phyloP scores from a whole-genome alignment of 2,113 vertebrate species.

The Paraplagusia blochii region DNA sequence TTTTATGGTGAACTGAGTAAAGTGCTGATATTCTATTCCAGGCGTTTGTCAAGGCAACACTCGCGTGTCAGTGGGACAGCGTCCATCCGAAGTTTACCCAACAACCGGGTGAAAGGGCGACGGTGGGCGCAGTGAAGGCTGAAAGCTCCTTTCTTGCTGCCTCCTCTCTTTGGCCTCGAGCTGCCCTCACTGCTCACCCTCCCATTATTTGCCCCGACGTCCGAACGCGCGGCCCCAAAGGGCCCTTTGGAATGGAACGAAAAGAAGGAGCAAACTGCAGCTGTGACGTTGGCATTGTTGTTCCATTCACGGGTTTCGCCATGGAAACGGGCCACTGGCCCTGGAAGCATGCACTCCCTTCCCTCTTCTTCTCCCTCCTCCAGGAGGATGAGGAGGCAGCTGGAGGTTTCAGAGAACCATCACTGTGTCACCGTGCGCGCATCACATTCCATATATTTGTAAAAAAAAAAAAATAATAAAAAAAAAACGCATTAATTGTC shows the following conservation, averaged over 20 bases:
- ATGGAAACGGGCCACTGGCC: slow-evolving; percentile 91
- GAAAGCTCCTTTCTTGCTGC: slow-evolving; percentile 54
- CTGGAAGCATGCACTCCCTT: slow-evolving; percentile 87
- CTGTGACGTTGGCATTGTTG: slow-evolving; percentile 89
- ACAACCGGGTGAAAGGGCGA: slow-evolving; percentile 63
- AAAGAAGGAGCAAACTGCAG: slow-evolving; percentile 76
- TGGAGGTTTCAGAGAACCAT: slow-evolving; percentile 54
- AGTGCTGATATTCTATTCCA: neutral
- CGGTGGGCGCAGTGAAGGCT: slow-evolving; percentile 27
- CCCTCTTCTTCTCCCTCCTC: slow-evolving; percentile 84
- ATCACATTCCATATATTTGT: slow-evolving; percentile 2
- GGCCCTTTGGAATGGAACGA: slow-evolving; percentile 72
- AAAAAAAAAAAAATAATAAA: no score
- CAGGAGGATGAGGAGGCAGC: slow-evolving; percentile 65
- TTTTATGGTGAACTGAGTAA: neutral
- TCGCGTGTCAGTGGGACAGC: slow-evolving; percentile 41
- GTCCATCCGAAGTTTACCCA: slow-evolving; percentile 67
- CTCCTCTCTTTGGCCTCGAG: slow-evolving; percentile 65
- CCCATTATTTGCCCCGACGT: slow-evolving; percentile 66
- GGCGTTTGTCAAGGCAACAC: slow-evolving; percentile 6
- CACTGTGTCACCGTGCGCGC: slow-evolving; percentile 6
- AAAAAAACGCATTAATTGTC: neutral
- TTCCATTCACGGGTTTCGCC: slow-evolving; percentile 88
- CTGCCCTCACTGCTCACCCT: slow-evolving; percentile 60
- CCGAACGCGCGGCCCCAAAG: slow-evolving; percentile 72